Evolutionary conservation across 2,888 invertebrate species (phyloP).

Genomic region (Cheilosia variabilis): DNA sequence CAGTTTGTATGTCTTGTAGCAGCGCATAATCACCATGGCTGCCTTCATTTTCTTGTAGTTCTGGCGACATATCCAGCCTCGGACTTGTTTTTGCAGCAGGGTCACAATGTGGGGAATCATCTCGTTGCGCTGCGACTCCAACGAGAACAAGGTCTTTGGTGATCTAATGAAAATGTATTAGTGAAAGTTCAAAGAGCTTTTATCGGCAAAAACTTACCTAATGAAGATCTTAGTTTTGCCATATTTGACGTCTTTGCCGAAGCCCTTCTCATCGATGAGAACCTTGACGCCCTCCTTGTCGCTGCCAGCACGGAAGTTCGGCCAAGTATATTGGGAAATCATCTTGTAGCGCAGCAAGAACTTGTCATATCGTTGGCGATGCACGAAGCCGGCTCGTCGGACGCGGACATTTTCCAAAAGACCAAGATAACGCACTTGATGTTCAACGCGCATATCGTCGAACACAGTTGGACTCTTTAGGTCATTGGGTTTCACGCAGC

Average conservation of each 20-base stretch:
- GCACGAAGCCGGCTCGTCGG: slow-evolving; percentile 98
- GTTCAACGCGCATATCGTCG: slow-evolving; percentile 89
- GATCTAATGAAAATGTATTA: slow-evolving; percentile 83
- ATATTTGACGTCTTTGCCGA: slow-evolving; percentile 93
- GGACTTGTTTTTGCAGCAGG: slow-evolving; percentile 97
- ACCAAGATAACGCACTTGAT: slow-evolving; percentile 90
- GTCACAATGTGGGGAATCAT: slow-evolving; percentile 96
- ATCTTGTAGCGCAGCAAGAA: slow-evolving; percentile 98
- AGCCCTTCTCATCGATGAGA: slow-evolving; percentile 91
- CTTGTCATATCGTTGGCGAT: slow-evolving; percentile 95
- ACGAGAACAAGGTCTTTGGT: slow-evolving; percentile 94
- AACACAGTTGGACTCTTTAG: slow-evolving; percentile 94
- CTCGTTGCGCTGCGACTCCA: slow-evolving; percentile 94
- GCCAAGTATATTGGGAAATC: slow-evolving; percentile 98
- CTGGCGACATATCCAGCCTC: slow-evolving; percentile 91
- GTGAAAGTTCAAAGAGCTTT: no score
- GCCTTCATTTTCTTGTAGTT: slow-evolving; percentile 94
- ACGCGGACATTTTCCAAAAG: slow-evolving; percentile 98
- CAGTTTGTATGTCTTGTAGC: slow-evolving; percentile 91
- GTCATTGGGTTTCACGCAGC: slow-evolving; percentile 99
- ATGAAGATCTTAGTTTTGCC: slow-evolving; percentile 98
- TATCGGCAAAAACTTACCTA: slow-evolving; percentile 84
- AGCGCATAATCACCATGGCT: slow-evolving; percentile 90
- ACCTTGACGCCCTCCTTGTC: slow-evolving; percentile 93
- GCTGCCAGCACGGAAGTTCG: slow-evolving; percentile 92